These are phyloP conservation scores for Osmerus mordax DNA, from an alignment of 2,113 vertebrate species.

Conservation along the genomic window DNA sequence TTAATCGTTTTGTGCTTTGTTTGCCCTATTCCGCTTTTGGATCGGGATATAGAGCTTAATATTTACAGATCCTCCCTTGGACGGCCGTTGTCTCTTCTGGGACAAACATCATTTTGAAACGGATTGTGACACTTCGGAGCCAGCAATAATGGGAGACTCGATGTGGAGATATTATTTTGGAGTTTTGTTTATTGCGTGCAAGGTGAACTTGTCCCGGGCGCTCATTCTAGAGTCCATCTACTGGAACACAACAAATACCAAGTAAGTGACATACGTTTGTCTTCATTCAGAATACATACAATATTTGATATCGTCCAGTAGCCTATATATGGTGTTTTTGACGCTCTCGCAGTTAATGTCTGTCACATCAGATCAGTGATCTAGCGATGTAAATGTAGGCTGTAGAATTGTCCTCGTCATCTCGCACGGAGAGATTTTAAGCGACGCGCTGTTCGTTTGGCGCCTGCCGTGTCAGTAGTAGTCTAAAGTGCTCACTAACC, in stretches of 20 bases:
- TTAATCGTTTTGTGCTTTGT: conserved; percentile 16
- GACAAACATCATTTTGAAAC: conserved; percentile 27
- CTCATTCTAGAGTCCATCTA: conserved; percentile 96
- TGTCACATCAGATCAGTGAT: too few relatives aligned
- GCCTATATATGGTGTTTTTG: too few relatives aligned
- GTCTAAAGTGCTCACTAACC: not conserved
- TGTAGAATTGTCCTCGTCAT: not conserved
- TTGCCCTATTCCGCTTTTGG: conserved; percentile 18
- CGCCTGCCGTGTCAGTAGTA: too few relatives aligned
- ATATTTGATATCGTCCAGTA: too few relatives aligned
- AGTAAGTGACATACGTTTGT: conserved; percentile 76
- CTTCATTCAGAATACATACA: too few relatives aligned
- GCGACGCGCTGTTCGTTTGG: too few relatives aligned
- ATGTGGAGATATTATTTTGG: conserved; percentile 94
- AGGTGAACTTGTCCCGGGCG: conserved; percentile 86
- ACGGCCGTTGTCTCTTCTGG: not conserved
- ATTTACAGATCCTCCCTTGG: conserved; percentile 8
- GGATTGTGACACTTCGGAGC: conserved; percentile 59
- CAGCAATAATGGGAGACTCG: conserved; percentile 79
- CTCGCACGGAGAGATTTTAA: too few relatives aligned
- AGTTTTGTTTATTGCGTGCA: conserved; percentile 87
- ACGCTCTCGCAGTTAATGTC: too few relatives aligned
- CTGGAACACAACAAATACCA: conserved; percentile 98
- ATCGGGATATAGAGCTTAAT: conserved; percentile 46
- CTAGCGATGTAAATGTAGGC: too few relatives aligned